phyloP scores from a whole-genome alignment of 2,797 vertebrate species.

The Coregonus suidteri region DNA sequence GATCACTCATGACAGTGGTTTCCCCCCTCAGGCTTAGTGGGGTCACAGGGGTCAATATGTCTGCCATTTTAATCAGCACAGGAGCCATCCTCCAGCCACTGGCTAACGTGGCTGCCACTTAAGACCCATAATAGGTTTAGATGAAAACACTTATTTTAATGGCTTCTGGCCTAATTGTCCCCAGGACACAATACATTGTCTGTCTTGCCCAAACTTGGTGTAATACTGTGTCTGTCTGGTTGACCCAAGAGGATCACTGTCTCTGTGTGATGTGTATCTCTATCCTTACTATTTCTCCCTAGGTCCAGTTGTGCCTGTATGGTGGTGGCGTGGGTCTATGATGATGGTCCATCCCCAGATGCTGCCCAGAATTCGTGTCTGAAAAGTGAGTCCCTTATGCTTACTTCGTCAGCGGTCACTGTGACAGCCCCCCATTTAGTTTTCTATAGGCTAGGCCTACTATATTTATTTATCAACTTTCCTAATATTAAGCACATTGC shows the following conservation, averaged over 20 bases:
- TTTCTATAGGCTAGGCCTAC: too few relatives aligned
- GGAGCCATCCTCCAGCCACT: constrained; percentile 44
- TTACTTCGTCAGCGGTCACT: constrained; percentile 7
- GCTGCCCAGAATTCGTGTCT: neutral
- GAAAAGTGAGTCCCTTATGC: too few relatives aligned
- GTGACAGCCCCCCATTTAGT: constrained; percentile 22
- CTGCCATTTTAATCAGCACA: constrained; percentile 47
- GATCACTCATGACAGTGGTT: constrained; percentile 53
- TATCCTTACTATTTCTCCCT: neutral
- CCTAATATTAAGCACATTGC: neutral
- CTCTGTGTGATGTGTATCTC: constrained; percentile 1
- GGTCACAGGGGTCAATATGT: constrained; percentile 55
- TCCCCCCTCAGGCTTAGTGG: constrained; percentile 40
- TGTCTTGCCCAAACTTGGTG: constrained; percentile 4
- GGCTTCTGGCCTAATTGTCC: constrained; percentile 44
- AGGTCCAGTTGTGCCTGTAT: neutral
- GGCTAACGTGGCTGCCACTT: constrained; percentile 36
- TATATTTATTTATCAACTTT: neutral
- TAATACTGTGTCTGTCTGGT: constrained; percentile 19
- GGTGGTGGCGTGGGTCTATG: neutral
- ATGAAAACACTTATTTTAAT: constrained; percentile 51
- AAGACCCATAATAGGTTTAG: constrained; percentile 49
- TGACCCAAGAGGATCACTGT: constrained; percentile 20
- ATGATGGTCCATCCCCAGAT: neutral
- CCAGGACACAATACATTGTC: constrained; percentile 30